A percentile compares a stretch with the other conserved stretches of the same genome.
These are phyloP conservation scores for Rhyacichthys aspro DNA, from an alignment of 2,797 vertebrate species.

Conservation along the genomic window DNA sequence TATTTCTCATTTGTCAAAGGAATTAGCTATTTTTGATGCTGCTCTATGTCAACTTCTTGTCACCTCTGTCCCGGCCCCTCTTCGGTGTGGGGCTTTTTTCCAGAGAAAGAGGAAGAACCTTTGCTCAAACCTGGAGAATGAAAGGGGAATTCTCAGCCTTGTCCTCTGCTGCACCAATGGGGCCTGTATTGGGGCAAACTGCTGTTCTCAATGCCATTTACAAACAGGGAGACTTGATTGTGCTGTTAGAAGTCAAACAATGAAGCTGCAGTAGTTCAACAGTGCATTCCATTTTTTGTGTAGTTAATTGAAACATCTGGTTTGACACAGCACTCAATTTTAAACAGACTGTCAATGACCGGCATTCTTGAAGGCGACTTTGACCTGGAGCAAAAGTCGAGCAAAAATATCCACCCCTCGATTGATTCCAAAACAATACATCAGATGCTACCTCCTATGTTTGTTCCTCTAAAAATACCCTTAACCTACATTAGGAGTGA, in stretches of 20 bases:
- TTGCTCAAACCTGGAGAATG: conserved; percentile 31
- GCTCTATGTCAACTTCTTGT: conserved; percentile 4
- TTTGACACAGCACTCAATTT: neutral
- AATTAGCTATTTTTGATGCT: neutral
- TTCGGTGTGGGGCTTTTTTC: conserved; percentile 41
- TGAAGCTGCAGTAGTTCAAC: neutral
- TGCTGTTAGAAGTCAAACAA: conserved; percentile 14
- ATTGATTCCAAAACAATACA: neutral
- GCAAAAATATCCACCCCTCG: neutral
- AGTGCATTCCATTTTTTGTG: neutral
- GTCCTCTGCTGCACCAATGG: conserved; percentile 43
- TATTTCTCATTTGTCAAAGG: neutral
- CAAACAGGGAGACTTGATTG: conserved; percentile 17
- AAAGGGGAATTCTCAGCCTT: conserved; percentile 42
- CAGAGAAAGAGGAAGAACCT: conserved; percentile 36
- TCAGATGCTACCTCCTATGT: neutral
- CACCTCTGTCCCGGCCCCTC: conserved; percentile 7
- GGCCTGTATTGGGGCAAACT: conserved; percentile 64
- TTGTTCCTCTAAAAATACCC: conserved; percentile 4
- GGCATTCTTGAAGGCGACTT: neutral
- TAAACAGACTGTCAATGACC: neutral
- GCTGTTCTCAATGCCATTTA: conserved; percentile 59
- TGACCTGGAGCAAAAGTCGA: no score
- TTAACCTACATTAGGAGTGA: neutral
- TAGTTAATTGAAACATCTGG: neutral